Conservation (phyloP, 2,113 vertebrate genomes). For the Burhinus bistriatus region DNA sequence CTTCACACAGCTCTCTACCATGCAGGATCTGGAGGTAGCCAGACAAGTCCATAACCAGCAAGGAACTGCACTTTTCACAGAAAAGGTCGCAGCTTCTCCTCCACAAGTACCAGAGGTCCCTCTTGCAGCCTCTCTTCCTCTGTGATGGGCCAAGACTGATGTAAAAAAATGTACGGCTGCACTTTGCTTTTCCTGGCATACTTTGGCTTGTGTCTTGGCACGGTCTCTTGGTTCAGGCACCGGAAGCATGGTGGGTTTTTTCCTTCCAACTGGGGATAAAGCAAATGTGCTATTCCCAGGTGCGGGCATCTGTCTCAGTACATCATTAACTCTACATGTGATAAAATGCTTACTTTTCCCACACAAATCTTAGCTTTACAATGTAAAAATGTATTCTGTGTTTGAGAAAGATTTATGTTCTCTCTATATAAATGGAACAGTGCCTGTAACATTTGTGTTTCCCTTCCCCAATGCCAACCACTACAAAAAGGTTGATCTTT, state of each 20-base stretch:
- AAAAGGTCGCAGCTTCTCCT: background rate
- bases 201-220: background rate
- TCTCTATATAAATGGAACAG: background rate
- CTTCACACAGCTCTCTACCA: background rate
- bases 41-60: accelerated
- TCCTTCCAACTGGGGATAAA: background rate
- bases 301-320: background rate
- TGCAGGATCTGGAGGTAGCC: accelerated
- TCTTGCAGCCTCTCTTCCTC: background rate
- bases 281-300: background rate
- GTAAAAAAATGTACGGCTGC: accelerated
- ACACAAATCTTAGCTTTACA: background rate
- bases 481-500: background rate
- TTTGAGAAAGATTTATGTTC: background rate
- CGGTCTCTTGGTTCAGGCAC: background rate
- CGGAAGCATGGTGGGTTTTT: accelerated
- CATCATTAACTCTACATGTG: background rate
- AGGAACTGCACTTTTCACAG: background rate
- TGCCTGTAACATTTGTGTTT: background rate
- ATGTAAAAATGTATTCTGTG: background rate
- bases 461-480: background rate
- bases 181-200: accelerated
- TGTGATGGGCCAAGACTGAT: accelerated
- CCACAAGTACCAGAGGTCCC: background rate
- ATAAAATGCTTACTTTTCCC: background rate